Evolutionary conservation across 2,113 vertebrate species (phyloP), one percentile per base, ranked within the genome.

Genomic region (Irena cyanogastra): DNA sequence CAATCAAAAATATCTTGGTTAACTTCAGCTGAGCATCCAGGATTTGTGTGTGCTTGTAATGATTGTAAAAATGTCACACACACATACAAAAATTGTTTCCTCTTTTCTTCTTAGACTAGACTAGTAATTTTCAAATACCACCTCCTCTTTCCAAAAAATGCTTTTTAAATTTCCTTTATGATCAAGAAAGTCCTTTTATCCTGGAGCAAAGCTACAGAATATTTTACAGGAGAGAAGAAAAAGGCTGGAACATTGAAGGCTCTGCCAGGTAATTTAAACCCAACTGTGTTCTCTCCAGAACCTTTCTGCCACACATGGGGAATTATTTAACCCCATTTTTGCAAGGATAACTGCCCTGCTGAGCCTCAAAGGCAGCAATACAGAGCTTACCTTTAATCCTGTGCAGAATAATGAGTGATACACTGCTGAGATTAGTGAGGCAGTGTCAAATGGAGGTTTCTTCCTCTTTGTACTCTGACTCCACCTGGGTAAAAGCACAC

Each of bases 381-480:
- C 30, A 70, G 83, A 92, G 23, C 1, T 93, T 95, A 93, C 93
- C 88, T 95, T 95, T 88, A 95, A 96, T 97, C 92, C 92, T 65
- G 85, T 26, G 56, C 68, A 45, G 76, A 96, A 89, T 89, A 95
- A 93, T 83, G 80, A 71, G 74, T 14, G 68, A 78, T 68, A 49
- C 2, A 60, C 79, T 81, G 94, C 90, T 59, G 90, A 86, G 93
- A 94, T 76, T 79, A 93, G 53, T 5, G 1, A 89, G 65, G 26
- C 72, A 22, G 71, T 66, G 85, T 83, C 83, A 95, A 70, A 89
- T 0, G 2, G 49, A 75, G 74, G 44, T n/a, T 84, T 84, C 76
- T 86, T 93, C 88, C 37, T 90, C 76, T 88, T 87, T 93, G 75
- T 94, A 9, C 54, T 84, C 87, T 49, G 31, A 60, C 74, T 89